These are phyloP conservation scores for zebrafish (Danio rerio) DNA, from an alignment of 2,113 vertebrate species.

Conservation along the genomic window DNA sequence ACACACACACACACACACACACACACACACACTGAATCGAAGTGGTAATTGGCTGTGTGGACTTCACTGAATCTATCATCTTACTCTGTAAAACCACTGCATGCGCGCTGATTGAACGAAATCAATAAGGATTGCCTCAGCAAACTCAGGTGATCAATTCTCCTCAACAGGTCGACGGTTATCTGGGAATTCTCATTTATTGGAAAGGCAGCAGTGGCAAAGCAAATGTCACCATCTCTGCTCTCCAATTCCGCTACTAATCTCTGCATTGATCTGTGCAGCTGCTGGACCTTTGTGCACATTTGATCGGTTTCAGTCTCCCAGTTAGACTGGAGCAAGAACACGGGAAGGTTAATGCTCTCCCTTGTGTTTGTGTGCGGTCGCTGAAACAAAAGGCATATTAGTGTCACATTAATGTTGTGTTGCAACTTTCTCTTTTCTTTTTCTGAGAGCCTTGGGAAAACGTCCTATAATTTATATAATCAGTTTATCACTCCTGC, in stretches of 20 bases:
- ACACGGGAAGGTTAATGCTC: constrained; percentile 26
- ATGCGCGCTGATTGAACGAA: constrained; percentile 43
- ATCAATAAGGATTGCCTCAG: constrained; percentile 51
- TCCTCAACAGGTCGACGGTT: constrained; percentile 52
- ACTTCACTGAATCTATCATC: constrained; percentile 58
- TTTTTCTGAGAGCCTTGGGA: not conserved
- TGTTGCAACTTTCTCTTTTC: not conserved
- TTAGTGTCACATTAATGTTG: not conserved
- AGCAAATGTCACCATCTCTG: constrained; percentile 52
- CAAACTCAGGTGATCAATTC: constrained; percentile 50
- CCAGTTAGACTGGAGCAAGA: constrained; percentile 2
- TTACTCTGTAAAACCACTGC: constrained; percentile 45
- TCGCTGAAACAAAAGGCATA: not conserved
- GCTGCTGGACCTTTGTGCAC: constrained; percentile 2
- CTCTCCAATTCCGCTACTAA: constrained; percentile 45
- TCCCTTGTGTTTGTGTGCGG: not conserved
- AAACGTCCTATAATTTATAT: not conserved
- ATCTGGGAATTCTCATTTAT: constrained; percentile 46
- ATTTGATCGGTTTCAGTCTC: constrained; percentile 28
- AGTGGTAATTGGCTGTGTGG: constrained; percentile 50
- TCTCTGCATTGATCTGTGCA: constrained; percentile 46
- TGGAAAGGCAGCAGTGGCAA: constrained; percentile 25
- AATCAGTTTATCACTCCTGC: not conserved
- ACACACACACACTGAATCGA: constrained; percentile 25
- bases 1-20: constrained; percentile 31